Percentiles rank a stretch among this genome's conserved stretches.
Evolutionary conservation across 2,888 invertebrate genomes (phyloP).

Genomic region (Trichacis sp.): DNA sequence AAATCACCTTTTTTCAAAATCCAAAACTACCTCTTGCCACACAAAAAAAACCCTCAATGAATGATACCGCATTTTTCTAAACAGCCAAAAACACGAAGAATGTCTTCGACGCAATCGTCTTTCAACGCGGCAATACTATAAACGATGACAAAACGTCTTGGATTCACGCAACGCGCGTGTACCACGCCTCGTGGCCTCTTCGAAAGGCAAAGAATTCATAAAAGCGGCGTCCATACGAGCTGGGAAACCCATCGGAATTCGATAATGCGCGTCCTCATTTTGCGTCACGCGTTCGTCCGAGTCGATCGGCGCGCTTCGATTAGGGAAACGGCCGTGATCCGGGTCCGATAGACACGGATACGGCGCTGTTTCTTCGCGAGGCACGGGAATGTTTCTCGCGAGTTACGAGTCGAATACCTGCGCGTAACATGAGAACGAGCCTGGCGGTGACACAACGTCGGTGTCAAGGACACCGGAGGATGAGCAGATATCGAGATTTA

Average conservation of each 20-base stretch:
- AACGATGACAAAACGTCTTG: conserved; percentile 16
- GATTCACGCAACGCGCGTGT: conserved; percentile 17
- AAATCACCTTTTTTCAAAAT: too few species aligned
- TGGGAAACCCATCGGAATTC: conserved; percentile 11
- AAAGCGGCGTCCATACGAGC: conserved; percentile 20
- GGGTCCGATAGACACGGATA: conserved; percentile 37
- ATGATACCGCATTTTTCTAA: too few species aligned
- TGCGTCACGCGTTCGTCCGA: conserved; percentile 18
- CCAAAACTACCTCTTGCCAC: too few species aligned
- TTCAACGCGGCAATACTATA: background rate
- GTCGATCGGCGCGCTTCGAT: conserved; percentile 29
- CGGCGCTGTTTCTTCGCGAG: conserved; percentile 4
- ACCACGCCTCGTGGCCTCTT: conserved; percentile 26
- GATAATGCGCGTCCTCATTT: conserved; percentile 3
- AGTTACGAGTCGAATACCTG: too few species aligned
- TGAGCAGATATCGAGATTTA: conserved; percentile 60
- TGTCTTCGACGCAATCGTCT: background rate
- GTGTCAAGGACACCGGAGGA: conserved; percentile 60
- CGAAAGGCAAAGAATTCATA: conserved; percentile 39
- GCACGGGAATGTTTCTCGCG: background rate
- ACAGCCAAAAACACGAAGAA: background rate
- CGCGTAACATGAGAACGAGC: background rate
- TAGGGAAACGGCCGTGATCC: conserved; percentile 46
- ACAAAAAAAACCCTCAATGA: too few species aligned
- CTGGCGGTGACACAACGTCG: conserved; percentile 48